phyloP scores from a whole-genome alignment of 2,888 invertebrate species.

The Colostygia pectinataria region DNA sequence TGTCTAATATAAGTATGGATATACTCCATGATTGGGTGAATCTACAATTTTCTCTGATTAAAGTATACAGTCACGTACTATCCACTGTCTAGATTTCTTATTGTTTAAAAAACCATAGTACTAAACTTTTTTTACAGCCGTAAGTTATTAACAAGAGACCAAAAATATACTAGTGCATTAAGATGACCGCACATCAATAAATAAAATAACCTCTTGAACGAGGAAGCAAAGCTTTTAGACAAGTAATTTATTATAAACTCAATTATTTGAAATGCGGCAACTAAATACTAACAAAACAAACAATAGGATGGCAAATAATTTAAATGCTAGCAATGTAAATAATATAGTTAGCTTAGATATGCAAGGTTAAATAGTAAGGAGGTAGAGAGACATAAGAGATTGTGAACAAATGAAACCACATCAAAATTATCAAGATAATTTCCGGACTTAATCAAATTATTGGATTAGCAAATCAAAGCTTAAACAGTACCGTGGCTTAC shows the following conservation, averaged over 20 bases:
- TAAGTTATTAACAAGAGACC: no score
- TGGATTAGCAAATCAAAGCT: slow-evolving; percentile 7
- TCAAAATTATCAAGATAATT: slow-evolving; percentile 13
- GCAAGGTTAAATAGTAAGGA: slow-evolving; percentile 12
- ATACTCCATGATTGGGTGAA: no score
- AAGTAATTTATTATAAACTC: background rate
- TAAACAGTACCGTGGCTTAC: slow-evolving; percentile 18
- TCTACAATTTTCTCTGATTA: no score
- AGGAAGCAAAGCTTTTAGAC: slow-evolving; percentile 9
- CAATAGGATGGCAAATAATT: slow-evolving; percentile 11
- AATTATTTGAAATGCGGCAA: background rate
- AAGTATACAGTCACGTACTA: no score
- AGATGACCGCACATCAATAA: no score
- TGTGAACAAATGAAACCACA: background rate
- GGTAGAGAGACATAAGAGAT: background rate
- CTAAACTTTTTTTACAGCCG: no score
- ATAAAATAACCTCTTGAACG: background rate
- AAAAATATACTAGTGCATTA: no score
- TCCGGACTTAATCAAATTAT: slow-evolving; percentile 6
- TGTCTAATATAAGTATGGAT: no score
- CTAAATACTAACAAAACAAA: background rate
- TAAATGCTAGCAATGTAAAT: no score
- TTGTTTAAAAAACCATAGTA: no score
- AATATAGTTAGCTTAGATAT: background rate
- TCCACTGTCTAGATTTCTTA: no score